Percentiles rank a stretch among this genome's conserved stretches.
Evolutionary conservation across 2,113 vertebrate genomes (phyloP).

Genomic region (Crotalus helleri): DNA sequence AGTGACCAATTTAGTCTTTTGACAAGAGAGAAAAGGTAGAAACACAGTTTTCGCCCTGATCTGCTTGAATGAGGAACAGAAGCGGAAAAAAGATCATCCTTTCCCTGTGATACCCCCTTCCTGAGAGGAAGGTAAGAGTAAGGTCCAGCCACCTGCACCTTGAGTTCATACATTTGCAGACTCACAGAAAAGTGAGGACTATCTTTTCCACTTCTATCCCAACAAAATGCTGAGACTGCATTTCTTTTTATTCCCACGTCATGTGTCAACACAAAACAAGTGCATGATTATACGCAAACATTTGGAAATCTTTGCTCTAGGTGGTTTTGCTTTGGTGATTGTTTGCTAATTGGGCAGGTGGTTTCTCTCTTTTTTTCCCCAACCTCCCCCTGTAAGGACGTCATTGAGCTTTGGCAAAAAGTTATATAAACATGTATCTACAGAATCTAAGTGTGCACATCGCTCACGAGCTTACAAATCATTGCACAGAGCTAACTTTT

Average conservation of each 20-base stretch:
- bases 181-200: not conserved
- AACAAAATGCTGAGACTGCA: not conserved
- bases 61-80: not conserved
- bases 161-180: not conserved
- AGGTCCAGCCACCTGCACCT: not conserved
- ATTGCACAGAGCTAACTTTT: not conserved
- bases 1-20: not conserved
- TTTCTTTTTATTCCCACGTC: not conserved
- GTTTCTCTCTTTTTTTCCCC: not conserved
- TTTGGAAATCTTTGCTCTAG: constrained; percentile 5
- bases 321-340: constrained; percentile 1
- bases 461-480: not conserved
- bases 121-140: not conserved
- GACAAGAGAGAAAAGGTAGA: not conserved
- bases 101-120: not conserved
- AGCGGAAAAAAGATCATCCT: too few relatives aligned
- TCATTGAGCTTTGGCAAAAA: not conserved
- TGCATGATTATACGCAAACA: not conserved
- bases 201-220: not conserved
- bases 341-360: not conserved
- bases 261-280: constrained; percentile 13
- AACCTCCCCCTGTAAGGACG: not conserved
- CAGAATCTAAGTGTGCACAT: not conserved
- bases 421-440: not conserved
- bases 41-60: not conserved